Base-by-base conservation (phyloP, 2,797 vertebrate genomes). In the Rallus crepitans region DNA sequence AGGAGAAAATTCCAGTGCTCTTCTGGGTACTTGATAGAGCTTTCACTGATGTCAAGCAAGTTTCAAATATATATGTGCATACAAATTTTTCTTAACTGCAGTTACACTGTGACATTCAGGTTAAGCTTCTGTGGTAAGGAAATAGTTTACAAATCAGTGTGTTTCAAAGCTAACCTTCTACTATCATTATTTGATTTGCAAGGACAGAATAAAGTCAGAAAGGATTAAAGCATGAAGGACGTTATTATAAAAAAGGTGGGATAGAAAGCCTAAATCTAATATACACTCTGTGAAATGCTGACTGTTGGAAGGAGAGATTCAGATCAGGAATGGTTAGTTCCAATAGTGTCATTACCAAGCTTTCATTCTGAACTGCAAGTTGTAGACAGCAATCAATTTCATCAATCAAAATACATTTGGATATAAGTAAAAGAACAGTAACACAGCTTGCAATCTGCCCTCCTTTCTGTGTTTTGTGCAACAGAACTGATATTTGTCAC, bases 191-290 rank as follows among this genome's bases (percentile, higher is more conserved):
- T 97, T 97, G 95, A 96, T 94, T 82, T 79, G 48, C 56, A 91
- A 93, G 76, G 82, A 78, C 64, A 16, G 80, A 80, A 93, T 70
- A 97, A 97, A 95, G 42, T 90, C 94, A 97, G 88, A 94, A 96
- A 97, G 92, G 93, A 96, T 98, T 97, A 97, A 97, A 75, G 47
- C 70, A 85, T 94, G 84, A 75, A 77, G 93, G 94, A 89, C 27
- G 2, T 56, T 77, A 68, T 64, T 83, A 82, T 56, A 89, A 90
- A 97, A 69, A 81, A 28, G 17, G 20, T 79, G 56, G 56, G 52
- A 33, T 64, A 59, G 56, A 70, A 91, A 85, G 18, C 40, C 52
- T n/a, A 35, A 70, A 93, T 90, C 50, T n/a, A 75, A 84, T 65
- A 37, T 12, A 65, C 63, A 77, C 72, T 33, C 53, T 94, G 45